Conservation (phyloP, 2,797 vertebrate genomes). For the Darevskia mixta region DNA sequence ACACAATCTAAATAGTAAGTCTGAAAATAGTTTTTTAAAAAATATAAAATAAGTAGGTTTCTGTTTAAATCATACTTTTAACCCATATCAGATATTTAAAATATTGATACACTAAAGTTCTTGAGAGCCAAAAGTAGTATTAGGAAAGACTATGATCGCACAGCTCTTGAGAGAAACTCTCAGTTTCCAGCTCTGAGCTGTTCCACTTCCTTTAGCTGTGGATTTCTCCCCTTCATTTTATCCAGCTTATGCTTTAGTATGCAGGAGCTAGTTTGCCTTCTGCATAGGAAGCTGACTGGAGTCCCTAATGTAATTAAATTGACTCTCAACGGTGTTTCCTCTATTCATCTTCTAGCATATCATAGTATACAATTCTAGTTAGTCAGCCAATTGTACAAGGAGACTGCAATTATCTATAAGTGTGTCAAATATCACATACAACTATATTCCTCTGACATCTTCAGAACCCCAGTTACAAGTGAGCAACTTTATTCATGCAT, state of each 20-base stretch:
- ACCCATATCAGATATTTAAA: not conserved
- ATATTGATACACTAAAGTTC: not conserved
- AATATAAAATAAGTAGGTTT: not conserved
- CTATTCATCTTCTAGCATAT: slow-evolving; percentile 7
- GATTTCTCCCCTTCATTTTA: not conserved
- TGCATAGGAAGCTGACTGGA: not conserved
- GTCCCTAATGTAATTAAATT: not conserved
- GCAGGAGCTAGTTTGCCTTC: not conserved
- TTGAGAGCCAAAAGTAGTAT: not conserved
- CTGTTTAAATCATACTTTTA: not conserved
- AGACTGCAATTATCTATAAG: not conserved
- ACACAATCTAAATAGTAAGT: not conserved
- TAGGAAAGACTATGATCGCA: not conserved
- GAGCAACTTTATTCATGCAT: not conserved
- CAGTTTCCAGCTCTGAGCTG: not conserved
- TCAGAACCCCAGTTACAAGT: not conserved
- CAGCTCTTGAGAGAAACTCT: not conserved
- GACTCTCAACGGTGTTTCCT: not conserved
- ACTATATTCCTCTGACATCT: not conserved
- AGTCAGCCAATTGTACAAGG: not conserved
- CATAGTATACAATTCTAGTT: not conserved
- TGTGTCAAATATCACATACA: not conserved
- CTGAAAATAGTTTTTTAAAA: not conserved
- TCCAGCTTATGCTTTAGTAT: not conserved
- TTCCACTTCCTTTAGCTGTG: not conserved